Conservation (phyloP, 1,140 invertebrate species). For the Diabrotica undecimpunctata region DNA sequence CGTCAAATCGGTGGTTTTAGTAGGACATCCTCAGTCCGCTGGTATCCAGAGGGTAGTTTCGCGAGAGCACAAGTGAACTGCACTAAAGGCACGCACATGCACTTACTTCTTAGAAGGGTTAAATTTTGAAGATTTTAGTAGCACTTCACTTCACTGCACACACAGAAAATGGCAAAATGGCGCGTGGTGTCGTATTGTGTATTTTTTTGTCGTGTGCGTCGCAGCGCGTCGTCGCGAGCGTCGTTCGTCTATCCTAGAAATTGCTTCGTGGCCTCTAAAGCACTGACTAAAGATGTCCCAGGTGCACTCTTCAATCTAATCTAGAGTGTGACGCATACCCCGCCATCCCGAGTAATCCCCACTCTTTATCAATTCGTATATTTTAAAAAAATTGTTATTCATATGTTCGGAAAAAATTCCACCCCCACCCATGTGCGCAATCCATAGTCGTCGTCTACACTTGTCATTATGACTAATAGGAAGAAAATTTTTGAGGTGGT, state of each 20-base stretch:
- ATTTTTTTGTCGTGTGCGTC: slow-evolving; percentile 40
- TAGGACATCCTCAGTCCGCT: neutral
- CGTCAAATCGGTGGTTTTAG: neutral
- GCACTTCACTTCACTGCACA: slow-evolving; percentile 36
- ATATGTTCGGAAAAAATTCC: slow-evolving; percentile 12
- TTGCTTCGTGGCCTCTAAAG: slow-evolving; percentile 47
- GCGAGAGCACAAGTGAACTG: slow-evolving; percentile 13
- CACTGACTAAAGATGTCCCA: slow-evolving; percentile 45
- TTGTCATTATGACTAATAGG: slow-evolving; percentile 32
- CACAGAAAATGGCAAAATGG: slow-evolving; percentile 33
- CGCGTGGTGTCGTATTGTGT: slow-evolving; percentile 30
- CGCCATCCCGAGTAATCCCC: slow-evolving; percentile 29
- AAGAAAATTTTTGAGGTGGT: slow-evolving; percentile 17
- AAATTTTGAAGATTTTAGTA: slow-evolving; percentile 18
- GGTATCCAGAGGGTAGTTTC: slow-evolving; percentile 8
- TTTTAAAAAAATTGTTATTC: slow-evolving; percentile 9
- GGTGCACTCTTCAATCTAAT: slow-evolving; percentile 43
- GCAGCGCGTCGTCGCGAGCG: slow-evolving; percentile 43
- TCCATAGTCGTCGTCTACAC: slow-evolving; percentile 27
- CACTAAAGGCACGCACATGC: slow-evolving; percentile 31
- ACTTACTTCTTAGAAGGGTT: slow-evolving; percentile 41
- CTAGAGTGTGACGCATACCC: slow-evolving; percentile 34
- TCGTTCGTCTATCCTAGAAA: slow-evolving; percentile 47
- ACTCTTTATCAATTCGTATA: slow-evolving; percentile 9
- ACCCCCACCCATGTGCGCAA: slow-evolving; percentile 5